These are phyloP conservation scores for Cyanoliseus patagonus DNA, from an alignment of 2,113 vertebrate genomes.

Conservation along the genomic window DNA sequence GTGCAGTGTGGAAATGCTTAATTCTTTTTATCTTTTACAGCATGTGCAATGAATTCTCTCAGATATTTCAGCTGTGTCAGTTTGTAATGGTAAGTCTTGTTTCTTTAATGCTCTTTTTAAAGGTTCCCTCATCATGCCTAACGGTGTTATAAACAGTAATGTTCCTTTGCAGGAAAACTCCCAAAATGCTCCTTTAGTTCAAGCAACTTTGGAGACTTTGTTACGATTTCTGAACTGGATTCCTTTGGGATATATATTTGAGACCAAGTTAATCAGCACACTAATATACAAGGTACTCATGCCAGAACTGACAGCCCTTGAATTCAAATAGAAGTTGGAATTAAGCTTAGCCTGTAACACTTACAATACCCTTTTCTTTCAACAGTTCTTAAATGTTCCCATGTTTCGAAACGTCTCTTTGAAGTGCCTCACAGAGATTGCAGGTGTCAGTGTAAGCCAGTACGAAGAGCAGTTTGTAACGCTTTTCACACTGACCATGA, in stretches of 20 bases:
- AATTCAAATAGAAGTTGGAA: not conserved
- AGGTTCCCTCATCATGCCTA: not conserved
- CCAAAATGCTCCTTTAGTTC: conserved; percentile 97
- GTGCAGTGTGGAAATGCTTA: not conserved
- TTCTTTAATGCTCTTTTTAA: not conserved
- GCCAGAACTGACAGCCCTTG: not conserved
- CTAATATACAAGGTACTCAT: conserved; percentile 93
- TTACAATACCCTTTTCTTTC: not conserved
- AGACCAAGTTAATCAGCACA: conserved; percentile 98
- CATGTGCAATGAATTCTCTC: conserved; percentile 99
- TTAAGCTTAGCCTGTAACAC: not conserved
- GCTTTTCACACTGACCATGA: conserved; percentile 97
- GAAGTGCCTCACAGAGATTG: conserved; percentile 99
- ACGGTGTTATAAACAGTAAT: not conserved
- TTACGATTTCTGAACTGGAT: conserved; percentile 99
- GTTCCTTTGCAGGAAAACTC: conserved; percentile 88
- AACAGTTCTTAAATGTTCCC: conserved; percentile 95
- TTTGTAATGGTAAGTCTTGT: conserved; percentile 93
- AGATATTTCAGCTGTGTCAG: conserved; percentile 99
- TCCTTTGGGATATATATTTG: conserved; percentile 98
- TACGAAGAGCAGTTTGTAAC: conserved; percentile 98
- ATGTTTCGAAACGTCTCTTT: conserved; percentile 99
- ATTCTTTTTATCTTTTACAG: conserved; percentile 65
- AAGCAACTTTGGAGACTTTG: conserved; percentile 96
- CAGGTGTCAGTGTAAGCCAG: conserved; percentile 96